Conservation (phyloP, 2,113 vertebrate species). For the Pterocles burchelli region DNA sequence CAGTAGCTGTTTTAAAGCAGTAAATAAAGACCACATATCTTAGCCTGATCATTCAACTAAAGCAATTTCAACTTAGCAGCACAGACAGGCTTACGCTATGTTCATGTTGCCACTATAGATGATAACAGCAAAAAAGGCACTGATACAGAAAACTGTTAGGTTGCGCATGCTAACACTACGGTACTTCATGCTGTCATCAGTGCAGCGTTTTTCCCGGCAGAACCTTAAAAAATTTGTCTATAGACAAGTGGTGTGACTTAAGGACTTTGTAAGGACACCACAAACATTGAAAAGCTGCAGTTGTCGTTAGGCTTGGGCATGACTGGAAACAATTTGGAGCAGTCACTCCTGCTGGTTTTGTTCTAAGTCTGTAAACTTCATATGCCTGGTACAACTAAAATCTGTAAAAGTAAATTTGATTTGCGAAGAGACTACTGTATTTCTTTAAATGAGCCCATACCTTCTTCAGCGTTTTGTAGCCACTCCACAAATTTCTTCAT, state of each 20-base stretch:
- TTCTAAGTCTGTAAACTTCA: neutral
- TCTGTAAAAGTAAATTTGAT: neutral
- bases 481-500: conserved; percentile 96
- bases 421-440: neutral
- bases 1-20: neutral
- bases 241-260: neutral
- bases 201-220: neutral
- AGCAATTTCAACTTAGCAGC: neutral
- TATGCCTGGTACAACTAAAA: neutral
- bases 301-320: neutral
- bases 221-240: neutral
- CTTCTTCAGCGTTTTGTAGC: conserved; percentile 93
- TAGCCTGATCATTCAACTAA: neutral
- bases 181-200: neutral
- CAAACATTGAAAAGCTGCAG: neutral
- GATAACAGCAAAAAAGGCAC: neutral
- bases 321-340: neutral
- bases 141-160: neutral
- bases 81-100: neutral
- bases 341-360: neutral
- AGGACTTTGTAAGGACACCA: neutral
- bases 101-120: neutral
- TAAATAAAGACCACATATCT: neutral
- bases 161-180: neutral
- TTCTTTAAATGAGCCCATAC: conserved; percentile 56